phyloP scores from a whole-genome alignment of 2,113 vertebrate genomes.

The Eubucco bourcierii region DNA sequence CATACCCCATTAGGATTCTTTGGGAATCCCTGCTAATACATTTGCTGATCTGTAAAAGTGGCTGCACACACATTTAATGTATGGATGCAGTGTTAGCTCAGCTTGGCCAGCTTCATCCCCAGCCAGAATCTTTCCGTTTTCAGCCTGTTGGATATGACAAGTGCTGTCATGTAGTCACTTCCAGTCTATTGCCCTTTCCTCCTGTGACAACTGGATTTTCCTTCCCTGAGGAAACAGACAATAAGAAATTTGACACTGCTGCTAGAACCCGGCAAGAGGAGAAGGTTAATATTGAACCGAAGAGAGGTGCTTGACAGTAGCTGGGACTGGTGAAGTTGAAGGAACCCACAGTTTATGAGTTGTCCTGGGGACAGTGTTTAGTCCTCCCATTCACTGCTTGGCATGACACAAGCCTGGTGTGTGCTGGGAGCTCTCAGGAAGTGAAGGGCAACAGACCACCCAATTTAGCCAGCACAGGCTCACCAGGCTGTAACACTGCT shows the following conservation, averaged over 20 bases:
- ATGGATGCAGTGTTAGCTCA: conserved; percentile 9
- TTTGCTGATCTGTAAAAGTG: neutral
- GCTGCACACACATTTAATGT: conserved; percentile 3
- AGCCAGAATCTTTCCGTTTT: conserved; percentile 13
- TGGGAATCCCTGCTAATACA: neutral
- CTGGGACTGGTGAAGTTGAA: neutral
- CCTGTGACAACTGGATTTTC: neutral
- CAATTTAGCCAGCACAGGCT: neutral
- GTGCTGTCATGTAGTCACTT: conserved; percentile 39
- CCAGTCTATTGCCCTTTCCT: conserved; percentile 36
- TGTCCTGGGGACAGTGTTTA: neutral
- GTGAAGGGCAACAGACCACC: neutral
- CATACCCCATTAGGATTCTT: neutral
- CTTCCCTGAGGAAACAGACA: neutral
- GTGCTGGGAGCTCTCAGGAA: neutral
- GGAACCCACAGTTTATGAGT: neutral
- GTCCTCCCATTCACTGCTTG: too few species aligned
- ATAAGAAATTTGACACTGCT: neutral
- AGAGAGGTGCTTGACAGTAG: neutral
- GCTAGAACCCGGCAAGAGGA: neutral
- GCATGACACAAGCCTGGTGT: rapidly evolving
- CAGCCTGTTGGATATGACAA: conserved; percentile 9
- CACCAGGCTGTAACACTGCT: rapidly evolving
- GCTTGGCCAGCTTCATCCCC: neutral
- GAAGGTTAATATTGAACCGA: neutral